A percentile compares a stretch with the other conserved stretches of the same genome.
These are phyloP conservation scores for Phrynosoma blainvillii DNA, from an alignment of 2,113 vertebrate genomes.

Conservation along the genomic window DNA sequence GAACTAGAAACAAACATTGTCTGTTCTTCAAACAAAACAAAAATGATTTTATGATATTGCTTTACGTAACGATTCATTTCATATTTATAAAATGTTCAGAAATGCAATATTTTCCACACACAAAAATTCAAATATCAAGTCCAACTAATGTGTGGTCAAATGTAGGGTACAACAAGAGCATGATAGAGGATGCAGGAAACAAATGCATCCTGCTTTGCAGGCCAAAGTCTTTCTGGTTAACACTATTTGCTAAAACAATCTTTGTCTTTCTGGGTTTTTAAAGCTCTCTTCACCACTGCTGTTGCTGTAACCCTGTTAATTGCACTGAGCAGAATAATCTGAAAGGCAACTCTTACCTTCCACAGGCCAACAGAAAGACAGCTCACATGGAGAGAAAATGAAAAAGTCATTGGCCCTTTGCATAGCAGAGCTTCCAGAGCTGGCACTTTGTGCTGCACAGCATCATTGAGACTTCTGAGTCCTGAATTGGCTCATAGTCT, in stretches of 20 bases:
- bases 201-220: background rate
- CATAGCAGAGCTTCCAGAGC: conserved; percentile 1
- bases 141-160: background rate
- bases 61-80: no score
- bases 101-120: background rate
- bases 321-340: background rate
- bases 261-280: background rate
- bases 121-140: background rate
- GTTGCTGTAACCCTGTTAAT: background rate
- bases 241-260: conserved; percentile 11
- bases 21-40: background rate
- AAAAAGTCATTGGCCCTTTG: background rate
- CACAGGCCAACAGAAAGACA: background rate
- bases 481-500: background rate
- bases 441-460: conserved; percentile 3
- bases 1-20: background rate
- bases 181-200: background rate
- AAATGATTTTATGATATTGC: background rate
- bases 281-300: conserved; percentile 12
- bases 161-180: background rate
- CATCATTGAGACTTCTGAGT: conserved; percentile 9
- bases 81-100: background rate
- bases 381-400: background rate
- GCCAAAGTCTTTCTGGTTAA: background rate
- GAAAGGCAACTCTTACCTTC: conserved; percentile 53